A percentile compares a stretch with the other conserved stretches of the same genome.
Evolutionary conservation across 2,113 vertebrate genomes (phyloP).

Genomic region (Okapia johnstoni): DNA sequence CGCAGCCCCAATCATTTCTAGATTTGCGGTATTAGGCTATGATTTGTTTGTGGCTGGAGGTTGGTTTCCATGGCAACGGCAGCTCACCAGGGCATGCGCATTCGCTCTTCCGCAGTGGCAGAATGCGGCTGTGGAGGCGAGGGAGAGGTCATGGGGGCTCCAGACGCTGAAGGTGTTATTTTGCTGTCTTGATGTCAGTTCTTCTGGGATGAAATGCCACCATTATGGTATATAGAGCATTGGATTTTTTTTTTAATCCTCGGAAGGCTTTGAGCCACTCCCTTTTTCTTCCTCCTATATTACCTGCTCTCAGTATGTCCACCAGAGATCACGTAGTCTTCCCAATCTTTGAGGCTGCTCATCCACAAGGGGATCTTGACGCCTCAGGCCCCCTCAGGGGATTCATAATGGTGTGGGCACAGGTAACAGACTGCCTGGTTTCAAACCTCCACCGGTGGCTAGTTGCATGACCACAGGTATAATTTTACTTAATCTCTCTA

Average conservation of each 20-base stretch:
- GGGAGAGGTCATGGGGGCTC: neutral
- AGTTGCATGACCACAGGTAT: neutral
- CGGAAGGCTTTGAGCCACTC: neutral
- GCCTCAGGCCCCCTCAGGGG: neutral
- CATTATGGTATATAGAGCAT: neutral
- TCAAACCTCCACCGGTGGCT: neutral
- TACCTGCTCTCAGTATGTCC: neutral
- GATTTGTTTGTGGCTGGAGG: slow-evolving; percentile 55
- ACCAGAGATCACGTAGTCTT: neutral
- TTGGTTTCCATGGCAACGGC: slow-evolving; percentile 58
- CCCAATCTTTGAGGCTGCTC: neutral
- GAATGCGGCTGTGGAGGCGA: neutral
- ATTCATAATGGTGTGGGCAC: neutral
- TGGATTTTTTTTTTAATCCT: neutral
- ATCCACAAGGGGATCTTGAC: neutral
- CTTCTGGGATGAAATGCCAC: neutral
- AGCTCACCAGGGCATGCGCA: neutral
- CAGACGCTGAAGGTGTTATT: neutral
- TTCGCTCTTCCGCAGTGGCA: neutral
- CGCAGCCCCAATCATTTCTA: slow-evolving; percentile 27
- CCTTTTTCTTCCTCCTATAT: neutral
- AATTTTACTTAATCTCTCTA: neutral
- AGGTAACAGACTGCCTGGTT: neutral
- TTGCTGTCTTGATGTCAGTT: neutral
- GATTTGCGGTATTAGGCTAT: slow-evolving; percentile 1